Evolutionary conservation across 2,113 vertebrate genomes (phyloP), one percentile per base, ranked within the genome.

Genomic region (Neofelis nebulosa): DNA sequence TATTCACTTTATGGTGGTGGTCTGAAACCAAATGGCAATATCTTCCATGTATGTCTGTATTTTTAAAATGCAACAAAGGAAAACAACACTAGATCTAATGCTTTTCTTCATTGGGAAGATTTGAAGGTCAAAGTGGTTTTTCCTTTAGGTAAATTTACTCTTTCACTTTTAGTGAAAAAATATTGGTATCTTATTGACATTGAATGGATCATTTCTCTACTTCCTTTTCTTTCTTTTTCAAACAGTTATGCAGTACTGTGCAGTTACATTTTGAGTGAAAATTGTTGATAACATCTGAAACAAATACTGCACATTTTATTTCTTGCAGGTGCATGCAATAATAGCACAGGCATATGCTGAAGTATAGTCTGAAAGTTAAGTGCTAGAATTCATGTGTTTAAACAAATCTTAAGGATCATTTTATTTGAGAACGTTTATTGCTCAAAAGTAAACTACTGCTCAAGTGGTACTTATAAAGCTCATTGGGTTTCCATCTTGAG

Each of bases 361-460:
- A 85, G 29, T 55, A n/a, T 1, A 50, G 4, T 19, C 14, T 78
- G 33, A n/a, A 84, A 78, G 38, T 66, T 61, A 95, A 95, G 31
- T 25, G 33, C 25, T 80, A 10, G 50, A 84, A 82, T 71, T 11
- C 4, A 15, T 55, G 33, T 81, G 36, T 89, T 97, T 91, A 91
- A 94, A 83, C 3, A 78, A 66, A 50, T 91, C 33, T 65, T 95
- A 93, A 52, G 68, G 52, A 86, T 36, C 15, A 76, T 80, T 94
- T 52, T 92, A 57, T 90, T 89, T 82, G 65, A 92, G 65, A 95
- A 66, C 5, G 2, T 80, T 81, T 57, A 94, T 92, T 95, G 50
- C 33, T 52, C 21, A 90, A 92, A 66, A 66, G 36, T 85, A 97
- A 97, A 91, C 16, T 33, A 19, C 41, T 89, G 8, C 50, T 91